Conservation (phyloP, 2,888 invertebrate genomes). For the Alsophila aescularia region DNA sequence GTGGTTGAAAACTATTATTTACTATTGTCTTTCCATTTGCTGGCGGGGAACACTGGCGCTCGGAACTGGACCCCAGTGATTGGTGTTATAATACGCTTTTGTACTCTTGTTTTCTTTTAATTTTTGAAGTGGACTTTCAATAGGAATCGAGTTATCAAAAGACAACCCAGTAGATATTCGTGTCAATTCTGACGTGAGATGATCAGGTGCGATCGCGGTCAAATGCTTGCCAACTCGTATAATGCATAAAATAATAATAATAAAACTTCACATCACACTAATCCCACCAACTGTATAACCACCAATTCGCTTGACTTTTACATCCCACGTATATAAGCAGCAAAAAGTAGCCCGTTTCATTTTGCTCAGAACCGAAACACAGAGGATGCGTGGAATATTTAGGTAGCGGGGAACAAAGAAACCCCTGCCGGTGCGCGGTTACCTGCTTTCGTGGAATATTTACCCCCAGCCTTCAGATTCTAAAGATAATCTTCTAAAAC, state of each 20-base stretch:
- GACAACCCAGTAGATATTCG: too few relatives aligned
- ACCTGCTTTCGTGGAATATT: slow-evolving; percentile 30
- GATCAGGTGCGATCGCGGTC: too few relatives aligned
- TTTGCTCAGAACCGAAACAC: not conserved
- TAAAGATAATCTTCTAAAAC: slow-evolving; percentile 18
- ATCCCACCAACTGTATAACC: too few relatives aligned
- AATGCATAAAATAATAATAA: too few relatives aligned
- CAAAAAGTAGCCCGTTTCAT: slow-evolving; percentile 1
- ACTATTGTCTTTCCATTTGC: slow-evolving; percentile 3
- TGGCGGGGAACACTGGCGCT: not conserved
- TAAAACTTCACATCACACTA: not conserved
- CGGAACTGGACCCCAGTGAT: not conserved
- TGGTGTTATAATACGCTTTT: not conserved
- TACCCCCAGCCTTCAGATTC: slow-evolving; percentile 9
- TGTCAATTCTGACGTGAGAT: too few relatives aligned
- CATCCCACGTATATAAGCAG: not conserved
- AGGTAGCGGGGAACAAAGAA: slow-evolving; percentile 11
- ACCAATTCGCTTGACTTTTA: not conserved
- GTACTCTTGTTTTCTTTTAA: not conserved
- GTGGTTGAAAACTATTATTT: slow-evolving; percentile 3
- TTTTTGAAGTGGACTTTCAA: too few relatives aligned
- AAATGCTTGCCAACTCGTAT: too few relatives aligned
- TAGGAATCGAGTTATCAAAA: too few relatives aligned
- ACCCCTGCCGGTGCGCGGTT: slow-evolving; percentile 13
- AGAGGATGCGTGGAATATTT: slow-evolving; percentile 30